These are phyloP conservation scores for Astreopora myriophthalma DNA, from an alignment of 64 coral and sea anemone genomes.

Conservation along the genomic window DNA sequence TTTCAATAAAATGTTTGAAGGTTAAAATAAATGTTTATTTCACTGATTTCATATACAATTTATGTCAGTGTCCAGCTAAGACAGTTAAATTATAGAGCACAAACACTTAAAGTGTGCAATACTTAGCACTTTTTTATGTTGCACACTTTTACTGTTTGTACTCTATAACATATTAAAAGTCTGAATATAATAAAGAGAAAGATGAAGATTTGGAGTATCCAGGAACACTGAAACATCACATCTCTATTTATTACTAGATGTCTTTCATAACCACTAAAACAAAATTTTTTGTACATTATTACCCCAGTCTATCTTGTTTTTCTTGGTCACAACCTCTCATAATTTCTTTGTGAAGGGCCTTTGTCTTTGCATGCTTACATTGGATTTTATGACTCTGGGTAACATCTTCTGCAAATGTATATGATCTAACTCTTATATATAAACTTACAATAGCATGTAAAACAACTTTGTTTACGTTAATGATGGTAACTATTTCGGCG, in stretches of 20 bases:
- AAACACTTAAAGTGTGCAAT: neutral
- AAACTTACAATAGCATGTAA: neutral
- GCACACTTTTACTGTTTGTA: too few species aligned
- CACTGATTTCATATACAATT: neutral
- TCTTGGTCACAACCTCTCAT: neutral
- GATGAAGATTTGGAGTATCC: neutral
- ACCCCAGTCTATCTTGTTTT: neutral
- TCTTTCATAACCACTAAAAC: neutral
- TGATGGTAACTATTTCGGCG: neutral
- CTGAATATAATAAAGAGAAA: slow-evolving; percentile 6
- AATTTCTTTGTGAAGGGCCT: neutral
- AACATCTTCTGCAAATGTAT: neutral
- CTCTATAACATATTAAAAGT: neutral
- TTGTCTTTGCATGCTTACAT: neutral
- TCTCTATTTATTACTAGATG: slow-evolving; percentile 21
- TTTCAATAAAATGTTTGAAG: slow-evolving; percentile 32
- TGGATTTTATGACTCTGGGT: too few species aligned
- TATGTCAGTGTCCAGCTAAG: slow-evolving; percentile 29
- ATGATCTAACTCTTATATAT: neutral
- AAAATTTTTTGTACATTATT: neutral
- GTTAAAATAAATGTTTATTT: slow-evolving; percentile 15
- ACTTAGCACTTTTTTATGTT: too few species aligned
- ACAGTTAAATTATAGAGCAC: slow-evolving; percentile 18
- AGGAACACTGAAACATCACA: neutral
- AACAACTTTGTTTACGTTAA: slow-evolving; percentile 13